Conservation (phyloP, 2,888 invertebrate species). For the Drosophila stalkeri region DNA sequence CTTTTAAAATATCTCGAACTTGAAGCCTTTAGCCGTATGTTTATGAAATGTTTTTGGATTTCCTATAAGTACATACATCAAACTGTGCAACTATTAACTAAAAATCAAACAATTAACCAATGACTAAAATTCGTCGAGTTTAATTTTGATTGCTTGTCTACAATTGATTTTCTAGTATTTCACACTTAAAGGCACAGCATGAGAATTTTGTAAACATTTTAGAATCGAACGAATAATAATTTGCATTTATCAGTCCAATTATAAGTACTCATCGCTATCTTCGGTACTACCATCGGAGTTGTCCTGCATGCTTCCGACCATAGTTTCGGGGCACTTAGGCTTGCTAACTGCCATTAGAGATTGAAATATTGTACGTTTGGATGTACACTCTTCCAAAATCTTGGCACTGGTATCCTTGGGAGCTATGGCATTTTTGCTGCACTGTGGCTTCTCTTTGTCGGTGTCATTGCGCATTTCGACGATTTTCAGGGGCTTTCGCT, state of each 20-base stretch:
- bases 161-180: too few species aligned
- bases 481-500: conserved; percentile 7
- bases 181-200: background rate
- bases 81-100: too few species aligned
- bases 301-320: conserved; percentile 43
- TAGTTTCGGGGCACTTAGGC: conserved; percentile 53
- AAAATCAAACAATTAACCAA: too few species aligned
- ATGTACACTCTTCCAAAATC: background rate
- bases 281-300: conserved; percentile 26
- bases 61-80: background rate
- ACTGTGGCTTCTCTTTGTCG: conserved; percentile 5
- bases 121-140: too few species aligned
- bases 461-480: background rate
- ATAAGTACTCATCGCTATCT: conserved; percentile 28
- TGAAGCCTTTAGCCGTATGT: background rate
- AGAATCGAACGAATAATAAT: background rate
- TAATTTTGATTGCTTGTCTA: background rate
- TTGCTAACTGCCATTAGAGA: conserved; percentile 31
- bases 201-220: background rate
- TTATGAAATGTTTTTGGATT: background rate
- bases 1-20: background rate
- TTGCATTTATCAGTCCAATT: background rate
- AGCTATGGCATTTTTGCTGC: background rate
- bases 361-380: conserved; percentile 22
- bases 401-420: background rate